Evolutionary conservation across 2,888 invertebrate species (phyloP).

Genomic region (Ypsolopha scabrella): DNA sequence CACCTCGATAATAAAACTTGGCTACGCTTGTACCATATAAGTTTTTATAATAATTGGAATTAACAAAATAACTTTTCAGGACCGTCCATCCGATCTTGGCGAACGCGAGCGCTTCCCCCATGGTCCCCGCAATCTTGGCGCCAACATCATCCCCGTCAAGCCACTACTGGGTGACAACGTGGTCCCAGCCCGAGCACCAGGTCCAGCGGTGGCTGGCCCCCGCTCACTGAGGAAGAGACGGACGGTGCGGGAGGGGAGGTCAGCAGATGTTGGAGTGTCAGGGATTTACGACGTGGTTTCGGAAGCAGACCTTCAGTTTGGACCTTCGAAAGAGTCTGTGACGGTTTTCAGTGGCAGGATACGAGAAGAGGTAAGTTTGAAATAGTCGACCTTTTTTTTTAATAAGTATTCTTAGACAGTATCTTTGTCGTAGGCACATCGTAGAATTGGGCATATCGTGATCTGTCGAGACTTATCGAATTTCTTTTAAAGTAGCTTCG

Average conservation of each 20-base stretch:
- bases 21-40: too few relatives aligned
- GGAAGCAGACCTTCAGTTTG: slow-evolving; percentile 91
- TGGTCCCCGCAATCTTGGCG: slow-evolving; percentile 78
- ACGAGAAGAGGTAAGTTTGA: slow-evolving; percentile 75
- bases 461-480: too few relatives aligned
- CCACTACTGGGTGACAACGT: slow-evolving; percentile 20
- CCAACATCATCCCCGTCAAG: slow-evolving; percentile 41
- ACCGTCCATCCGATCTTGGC: slow-evolving; percentile 63
- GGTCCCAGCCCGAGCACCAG: slow-evolving; percentile 61
- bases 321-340: slow-evolving; percentile 82
- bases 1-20: too few relatives aligned
- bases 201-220: slow-evolving; percentile 67
- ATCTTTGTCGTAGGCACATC: too few relatives aligned
- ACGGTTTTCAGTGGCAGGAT: slow-evolving; percentile 91
- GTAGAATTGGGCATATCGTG: too few relatives aligned
- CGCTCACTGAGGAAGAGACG: slow-evolving; percentile 72
- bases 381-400: too few relatives aligned
- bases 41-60: too few relatives aligned
- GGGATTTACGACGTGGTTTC: slow-evolving; percentile 93
- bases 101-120: slow-evolving; percentile 82
- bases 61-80: slow-evolving; percentile 37
- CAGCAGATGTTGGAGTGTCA: slow-evolving; percentile 90
- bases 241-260: slow-evolving; percentile 79
- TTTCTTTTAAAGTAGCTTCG: too few relatives aligned
- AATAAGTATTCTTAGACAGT: too few relatives aligned